Percentiles rank a stretch among this genome's conserved stretches.
These are phyloP conservation scores for Ophthalmolycus amberensis DNA, from an alignment of 2,113 vertebrate genomes.

Conservation along the genomic window DNA sequence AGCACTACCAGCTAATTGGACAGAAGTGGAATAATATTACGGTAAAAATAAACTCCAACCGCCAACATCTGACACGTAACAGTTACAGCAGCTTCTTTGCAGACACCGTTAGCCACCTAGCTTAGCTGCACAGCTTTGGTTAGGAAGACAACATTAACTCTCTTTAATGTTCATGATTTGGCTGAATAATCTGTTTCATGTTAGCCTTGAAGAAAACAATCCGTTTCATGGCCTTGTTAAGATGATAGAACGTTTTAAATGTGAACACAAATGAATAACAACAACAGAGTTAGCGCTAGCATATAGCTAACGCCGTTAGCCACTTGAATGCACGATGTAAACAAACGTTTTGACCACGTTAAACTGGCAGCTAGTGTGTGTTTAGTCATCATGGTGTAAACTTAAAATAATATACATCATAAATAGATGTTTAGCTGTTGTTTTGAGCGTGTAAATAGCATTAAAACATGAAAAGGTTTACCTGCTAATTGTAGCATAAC, in stretches of 20 bases:
- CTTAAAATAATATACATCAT: accelerated
- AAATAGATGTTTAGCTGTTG: accelerated
- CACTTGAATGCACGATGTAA: conserved; percentile 52
- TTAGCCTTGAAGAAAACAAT: accelerated
- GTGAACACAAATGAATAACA: not conserved
- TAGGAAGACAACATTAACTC: not conserved
- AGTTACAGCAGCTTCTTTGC: not conserved
- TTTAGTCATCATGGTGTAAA: accelerated
- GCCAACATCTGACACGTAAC: conserved; percentile 3
- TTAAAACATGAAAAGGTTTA: conserved; percentile 46
- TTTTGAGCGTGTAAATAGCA: not conserved
- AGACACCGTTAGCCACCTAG: conserved; percentile 42
- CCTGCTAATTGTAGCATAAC: conserved; percentile 77
- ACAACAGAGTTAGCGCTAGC: conserved; percentile 32
- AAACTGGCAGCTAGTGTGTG: not conserved
- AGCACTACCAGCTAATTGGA: too few species aligned
- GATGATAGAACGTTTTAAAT: not conserved
- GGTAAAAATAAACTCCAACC: not conserved
- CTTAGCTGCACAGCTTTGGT: not conserved
- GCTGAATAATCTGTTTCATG: accelerated
- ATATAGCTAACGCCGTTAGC: conserved; percentile 41
- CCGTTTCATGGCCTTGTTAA: accelerated
- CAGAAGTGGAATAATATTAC: not conserved
- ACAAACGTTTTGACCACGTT: conserved; percentile 47
- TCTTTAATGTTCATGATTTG: accelerated